Percentiles rank a stretch among this genome's conserved stretches.
These are phyloP conservation scores for Falco rusticolus DNA, from an alignment of 2,797 vertebrate genomes.

Conservation along the genomic window DNA sequence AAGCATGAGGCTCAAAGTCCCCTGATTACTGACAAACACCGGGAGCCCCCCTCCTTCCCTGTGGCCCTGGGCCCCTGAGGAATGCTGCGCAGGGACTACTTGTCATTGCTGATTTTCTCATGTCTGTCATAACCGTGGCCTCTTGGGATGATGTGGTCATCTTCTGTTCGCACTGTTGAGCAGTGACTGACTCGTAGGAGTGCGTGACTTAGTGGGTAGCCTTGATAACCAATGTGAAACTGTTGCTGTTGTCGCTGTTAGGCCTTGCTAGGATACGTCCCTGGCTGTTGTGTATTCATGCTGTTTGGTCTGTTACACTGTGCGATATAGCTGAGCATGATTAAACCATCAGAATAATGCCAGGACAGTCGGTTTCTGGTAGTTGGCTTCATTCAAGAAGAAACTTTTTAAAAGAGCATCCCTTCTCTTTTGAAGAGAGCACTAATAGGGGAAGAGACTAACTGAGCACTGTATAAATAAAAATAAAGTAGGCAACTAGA, in stretches of 20 bases:
- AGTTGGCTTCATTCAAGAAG: not conserved
- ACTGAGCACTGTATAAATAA: not conserved
- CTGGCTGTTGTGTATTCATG: not conserved
- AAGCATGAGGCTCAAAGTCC: not conserved
- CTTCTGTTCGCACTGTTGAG: not conserved
- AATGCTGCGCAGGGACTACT: not conserved
- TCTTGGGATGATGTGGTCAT: not conserved
- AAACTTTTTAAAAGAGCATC: not conserved
- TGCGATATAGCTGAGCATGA: not conserved
- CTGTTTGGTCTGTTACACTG: not conserved
- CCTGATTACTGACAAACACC: not conserved
- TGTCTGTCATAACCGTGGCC: accelerated
- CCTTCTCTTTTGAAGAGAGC: not conserved
- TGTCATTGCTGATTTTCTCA: not conserved
- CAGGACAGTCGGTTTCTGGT: not conserved
- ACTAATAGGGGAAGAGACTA: not conserved
- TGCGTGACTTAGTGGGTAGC: not conserved
- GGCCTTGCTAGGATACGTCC: not conserved
- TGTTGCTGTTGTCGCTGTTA: not conserved
- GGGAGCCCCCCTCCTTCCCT: not conserved
- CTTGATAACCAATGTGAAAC: not conserved
- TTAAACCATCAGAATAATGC: not conserved
- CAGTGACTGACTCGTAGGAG: not conserved
- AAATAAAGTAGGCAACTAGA: not conserved
- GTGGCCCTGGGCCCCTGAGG: not conserved